Percentiles rank a stretch among this genome's conserved stretches.
Conservation (phyloP, 1,140 invertebrate genomes). For the Anadara kagoshimensis region DNA sequence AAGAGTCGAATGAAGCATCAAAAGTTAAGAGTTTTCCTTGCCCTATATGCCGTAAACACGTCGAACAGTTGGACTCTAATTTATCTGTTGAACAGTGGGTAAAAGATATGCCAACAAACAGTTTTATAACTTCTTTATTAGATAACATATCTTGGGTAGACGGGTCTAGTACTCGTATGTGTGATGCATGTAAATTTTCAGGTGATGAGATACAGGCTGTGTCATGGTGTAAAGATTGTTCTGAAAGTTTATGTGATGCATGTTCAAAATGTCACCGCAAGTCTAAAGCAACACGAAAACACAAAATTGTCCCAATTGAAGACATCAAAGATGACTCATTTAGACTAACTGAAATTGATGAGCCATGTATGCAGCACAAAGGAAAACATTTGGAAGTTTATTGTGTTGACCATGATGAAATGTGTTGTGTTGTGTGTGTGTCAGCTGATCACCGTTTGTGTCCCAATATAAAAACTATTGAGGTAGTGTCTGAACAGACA, state of each 20-base stretch:
- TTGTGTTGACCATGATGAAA: conserved; percentile 6
- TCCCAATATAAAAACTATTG: conserved; percentile 1
- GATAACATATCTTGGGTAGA: too few species aligned
- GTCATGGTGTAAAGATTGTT: conserved; percentile 13
- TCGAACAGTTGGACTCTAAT: too few species aligned
- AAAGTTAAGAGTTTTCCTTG: too few species aligned
- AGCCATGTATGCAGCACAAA: conserved; percentile 5
- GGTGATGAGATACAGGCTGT: not conserved
- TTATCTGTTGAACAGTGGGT: too few species aligned
- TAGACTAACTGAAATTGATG: not conserved
- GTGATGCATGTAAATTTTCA: not conserved
- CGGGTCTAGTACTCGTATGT: not conserved
- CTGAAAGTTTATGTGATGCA: not conserved
- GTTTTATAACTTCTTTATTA: too few species aligned
- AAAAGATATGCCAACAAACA: too few species aligned
- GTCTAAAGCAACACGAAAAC: conserved; percentile 8
- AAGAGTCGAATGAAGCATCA: too few species aligned
- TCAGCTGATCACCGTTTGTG: not conserved
- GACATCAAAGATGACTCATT: too few species aligned
- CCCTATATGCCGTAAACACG: too few species aligned
- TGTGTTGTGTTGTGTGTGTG: conserved; percentile 13
- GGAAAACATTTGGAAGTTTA: not conserved
- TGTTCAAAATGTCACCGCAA: conserved; percentile 10
- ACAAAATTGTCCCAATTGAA: conserved; percentile 2
- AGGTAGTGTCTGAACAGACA: not conserved